Percentiles rank a stretch among this genome's conserved stretches.
Evolutionary conservation across 35 echinoderm and acorn worm genomes (phyloP).

Genomic region (Apostichopus parvimensis): DNA sequence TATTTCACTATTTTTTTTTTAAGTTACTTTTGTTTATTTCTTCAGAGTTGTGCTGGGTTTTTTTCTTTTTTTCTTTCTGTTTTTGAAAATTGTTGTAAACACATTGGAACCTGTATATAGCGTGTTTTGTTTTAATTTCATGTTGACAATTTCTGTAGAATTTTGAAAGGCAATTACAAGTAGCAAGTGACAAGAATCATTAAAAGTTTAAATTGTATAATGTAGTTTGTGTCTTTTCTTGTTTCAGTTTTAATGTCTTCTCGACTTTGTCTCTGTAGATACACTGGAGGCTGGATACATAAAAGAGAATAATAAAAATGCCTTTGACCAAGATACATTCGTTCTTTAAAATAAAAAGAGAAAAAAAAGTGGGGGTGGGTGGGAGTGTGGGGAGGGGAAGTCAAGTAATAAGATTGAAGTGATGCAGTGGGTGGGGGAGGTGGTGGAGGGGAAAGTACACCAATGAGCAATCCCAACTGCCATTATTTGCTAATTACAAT

Average conservation of each 20-base stretch:
- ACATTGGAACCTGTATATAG: slow-evolving; percentile 25
- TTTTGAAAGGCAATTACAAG: slow-evolving; percentile 45
- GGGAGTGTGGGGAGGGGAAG: no score
- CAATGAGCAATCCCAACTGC: no score
- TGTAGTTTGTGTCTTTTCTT: background rate
- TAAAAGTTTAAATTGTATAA: slow-evolving; percentile 35
- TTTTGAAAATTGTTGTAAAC: slow-evolving; percentile 41
- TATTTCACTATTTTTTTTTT: background rate
- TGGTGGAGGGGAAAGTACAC: no score
- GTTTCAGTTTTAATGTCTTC: background rate
- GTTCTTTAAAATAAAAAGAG: no score
- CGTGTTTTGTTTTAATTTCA: slow-evolving; percentile 41
- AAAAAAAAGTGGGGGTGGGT: no score
- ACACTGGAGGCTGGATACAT: no score
- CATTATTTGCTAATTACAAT: no score
- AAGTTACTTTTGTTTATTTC: slow-evolving; percentile 1
- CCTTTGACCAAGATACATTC: no score
- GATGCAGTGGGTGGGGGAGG: no score
- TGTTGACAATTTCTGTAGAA: slow-evolving; percentile 44
- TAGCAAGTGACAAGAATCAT: slow-evolving; percentile 34
- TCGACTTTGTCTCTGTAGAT: no score
- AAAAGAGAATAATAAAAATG: no score
- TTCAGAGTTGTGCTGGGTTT: slow-evolving; percentile 34
- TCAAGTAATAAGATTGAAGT: no score
- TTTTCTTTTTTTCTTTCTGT: background rate